Evolutionary conservation across 2,888 invertebrate genomes (phyloP).

Genomic region (Perizoma flavofasciatum): DNA sequence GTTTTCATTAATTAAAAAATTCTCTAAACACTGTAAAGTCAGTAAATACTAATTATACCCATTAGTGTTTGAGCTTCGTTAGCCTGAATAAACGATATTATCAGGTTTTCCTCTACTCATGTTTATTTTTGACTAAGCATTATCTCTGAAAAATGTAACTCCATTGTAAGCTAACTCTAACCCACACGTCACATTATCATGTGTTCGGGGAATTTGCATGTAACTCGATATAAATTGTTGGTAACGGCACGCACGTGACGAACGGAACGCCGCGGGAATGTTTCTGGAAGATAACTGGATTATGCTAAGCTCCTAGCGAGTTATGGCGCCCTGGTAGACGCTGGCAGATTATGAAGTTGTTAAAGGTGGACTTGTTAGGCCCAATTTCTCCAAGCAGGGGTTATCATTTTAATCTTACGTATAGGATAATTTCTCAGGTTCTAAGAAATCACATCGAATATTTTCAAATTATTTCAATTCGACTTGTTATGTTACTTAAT

Average conservation of each 20-base stretch:
- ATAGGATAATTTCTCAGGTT: too few relatives aligned
- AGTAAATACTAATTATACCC: too few relatives aligned
- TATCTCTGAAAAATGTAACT: neutral
- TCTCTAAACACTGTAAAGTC: too few relatives aligned
- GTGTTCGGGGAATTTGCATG: conserved; percentile 60
- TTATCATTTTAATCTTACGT: too few relatives aligned
- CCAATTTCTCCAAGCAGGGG: too few relatives aligned
- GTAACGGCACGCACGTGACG: conserved; percentile 70
- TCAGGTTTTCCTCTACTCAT: neutral
- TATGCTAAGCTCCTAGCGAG: conserved; percentile 60
- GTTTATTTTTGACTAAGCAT: neutral
- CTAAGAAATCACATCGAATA: too few relatives aligned
- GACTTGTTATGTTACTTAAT: too few relatives aligned
- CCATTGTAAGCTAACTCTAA: conserved; percentile 10
- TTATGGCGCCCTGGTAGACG: conserved; percentile 57
- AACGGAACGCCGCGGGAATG: conserved; percentile 53
- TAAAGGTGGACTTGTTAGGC: neutral
- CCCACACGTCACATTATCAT: conserved; percentile 44
- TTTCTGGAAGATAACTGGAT: conserved; percentile 61
- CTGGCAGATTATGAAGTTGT: conserved; percentile 16
- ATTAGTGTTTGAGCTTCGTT: too few relatives aligned
- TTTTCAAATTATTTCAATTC: too few relatives aligned
- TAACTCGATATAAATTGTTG: conserved; percentile 64
- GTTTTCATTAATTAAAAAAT: too few relatives aligned
- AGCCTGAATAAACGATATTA: too few relatives aligned